Evolutionary conservation across 2,888 invertebrate species (phyloP), one percentile per base, ranked within the genome.

Genomic region (Orthosia incerta): DNA sequence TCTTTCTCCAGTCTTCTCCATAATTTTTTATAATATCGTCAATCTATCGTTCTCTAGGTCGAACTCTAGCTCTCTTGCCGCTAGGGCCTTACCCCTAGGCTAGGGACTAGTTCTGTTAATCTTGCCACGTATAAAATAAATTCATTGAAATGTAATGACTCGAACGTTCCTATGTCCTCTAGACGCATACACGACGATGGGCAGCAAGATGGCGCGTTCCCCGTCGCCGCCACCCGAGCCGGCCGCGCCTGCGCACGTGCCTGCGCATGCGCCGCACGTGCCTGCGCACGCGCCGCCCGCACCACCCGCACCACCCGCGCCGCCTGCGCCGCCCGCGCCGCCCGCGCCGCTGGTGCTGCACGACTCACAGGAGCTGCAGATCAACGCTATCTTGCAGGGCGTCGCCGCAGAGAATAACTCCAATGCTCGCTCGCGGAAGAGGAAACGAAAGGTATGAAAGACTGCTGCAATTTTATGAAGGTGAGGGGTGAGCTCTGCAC

Each of bases 101-200:
- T 26, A 26, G 26, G 2, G 26, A 26, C 26, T 26, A 26, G 4
- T 26, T 26, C 26, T 26, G 3, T 26, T 26, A 4, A 26, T 26
- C 26, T 26, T 26, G 26, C 26, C 26, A 26, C 26, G 26, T 26
- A 26, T 26, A 26, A 26, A 3, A 26, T 26, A 26, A 26, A 26
- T 26, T 26, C 39, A 39, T 39, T 39, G 9, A 39, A 39, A 39
- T 39, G 7, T 39, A 39, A 39, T 4, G 4, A 39, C 39, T 39
- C 39, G 9, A 39, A 39, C 0, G 26, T 15, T 18, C 9, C 15
- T 20, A 5, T 20, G 0, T 13, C 7, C 11, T 3, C 0, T 90
- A 96, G 96, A 96, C 81, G 96, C 96, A 1, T 96, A 96, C 82
- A 94, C 96, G 70, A 95, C 95, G 68, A 94, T 96, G 95, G 94